Base-by-base conservation (phyloP, 1,140 invertebrate species). In the Belonocnema kinseyi region DNA sequence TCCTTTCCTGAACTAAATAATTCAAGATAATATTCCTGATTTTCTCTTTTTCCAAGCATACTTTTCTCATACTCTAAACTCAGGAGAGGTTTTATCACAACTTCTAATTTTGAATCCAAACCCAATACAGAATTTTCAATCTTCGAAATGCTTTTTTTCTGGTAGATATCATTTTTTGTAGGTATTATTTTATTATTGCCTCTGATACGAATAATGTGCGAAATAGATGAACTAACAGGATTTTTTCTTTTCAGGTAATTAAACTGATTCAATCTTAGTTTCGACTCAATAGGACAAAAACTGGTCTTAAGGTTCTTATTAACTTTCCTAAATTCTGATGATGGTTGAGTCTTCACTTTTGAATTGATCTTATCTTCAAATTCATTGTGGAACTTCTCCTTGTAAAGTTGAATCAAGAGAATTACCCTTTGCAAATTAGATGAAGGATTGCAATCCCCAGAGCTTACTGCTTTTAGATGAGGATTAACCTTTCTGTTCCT, bases 371-470 rank as follows among this genome's bases (percentile, higher is more conserved):
- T 40, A 13, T 26, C 21, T 40, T 46, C 13, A 40, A 66, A 16
- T 26, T 40, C 61, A 40, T 66, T 66, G 26, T n/a, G 21, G 16
- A 66, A 26, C 61, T 66, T 66, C 40, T 66, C 26, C 33, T 66
- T 66, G 26, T 66, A 40, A 40, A 66, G 21, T 8, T 11, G 61
- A 40, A 66, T 66, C 33, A 40, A 66, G 33, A 66, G 4, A 40
- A 66, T 66, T 66, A 66, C 26, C 14, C 21, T n/a, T 19, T 56
- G 17, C 17, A 56, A 19, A 56, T 40, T 40, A 14, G 61, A 66
- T 13, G n/a, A 66, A 40, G 26, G 13, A 66, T 33, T 66, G 40
- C 5, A 16, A 46, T 26, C 14, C 13, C 33, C 40, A 46, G 40
- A 46, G 40, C 40, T 66, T 40, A 40, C 26, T 33, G 12, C 16